Evolutionary conservation across 2,113 vertebrate species (phyloP).

Genomic region (Chionodraco myersi): DNA sequence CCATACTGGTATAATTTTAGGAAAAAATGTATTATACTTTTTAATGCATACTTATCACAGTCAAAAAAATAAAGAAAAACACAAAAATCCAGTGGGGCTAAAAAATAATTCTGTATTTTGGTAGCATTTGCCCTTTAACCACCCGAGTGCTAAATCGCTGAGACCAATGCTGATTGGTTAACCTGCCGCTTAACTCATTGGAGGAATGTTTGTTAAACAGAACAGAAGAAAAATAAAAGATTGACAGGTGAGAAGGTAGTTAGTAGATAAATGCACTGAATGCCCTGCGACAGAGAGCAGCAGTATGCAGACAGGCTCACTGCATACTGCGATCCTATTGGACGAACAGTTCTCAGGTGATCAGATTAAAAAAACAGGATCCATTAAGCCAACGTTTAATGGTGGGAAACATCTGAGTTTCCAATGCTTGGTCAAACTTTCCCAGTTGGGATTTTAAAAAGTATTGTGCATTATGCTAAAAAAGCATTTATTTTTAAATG

Average conservation of each 20-base stretch:
- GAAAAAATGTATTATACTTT: slow-evolving; percentile 42
- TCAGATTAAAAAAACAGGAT: slow-evolving; percentile 31
- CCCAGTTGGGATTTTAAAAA: slow-evolving; percentile 20
- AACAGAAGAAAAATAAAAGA: slow-evolving; percentile 57
- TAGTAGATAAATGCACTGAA: slow-evolving; percentile 70
- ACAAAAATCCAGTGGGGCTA: slow-evolving; percentile 65
- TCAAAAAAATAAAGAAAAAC: slow-evolving; percentile 40
- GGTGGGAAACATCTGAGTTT: slow-evolving; percentile 22
- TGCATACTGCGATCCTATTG: slow-evolving; percentile 63
- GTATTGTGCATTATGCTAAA: slow-evolving; percentile 3
- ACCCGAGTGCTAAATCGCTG: slow-evolving; percentile 68
- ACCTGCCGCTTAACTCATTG: slow-evolving; percentile 71
- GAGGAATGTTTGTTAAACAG: slow-evolving; percentile 83
- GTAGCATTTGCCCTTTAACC: slow-evolving; percentile 73
- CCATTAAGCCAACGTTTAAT: slow-evolving; percentile 52
- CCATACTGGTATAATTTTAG: slow-evolving; percentile 54
- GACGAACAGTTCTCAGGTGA: slow-evolving; percentile 37
- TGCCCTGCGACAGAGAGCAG: slow-evolving; percentile 56
- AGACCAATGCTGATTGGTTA: slow-evolving; percentile 62
- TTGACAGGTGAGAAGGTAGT: slow-evolving; percentile 69
- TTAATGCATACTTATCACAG: slow-evolving; percentile 61
- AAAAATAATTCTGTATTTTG: slow-evolving; percentile 52
- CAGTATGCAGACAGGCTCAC: slow-evolving; percentile 38
- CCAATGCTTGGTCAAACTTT: slow-evolving; percentile 34
- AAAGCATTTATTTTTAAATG: slow-evolving; percentile 31